Evolutionary conservation across 2,113 vertebrate genomes (phyloP), one percentile per base, ranked within the genome.

Genomic region (Mesitornis unicolor): DNA sequence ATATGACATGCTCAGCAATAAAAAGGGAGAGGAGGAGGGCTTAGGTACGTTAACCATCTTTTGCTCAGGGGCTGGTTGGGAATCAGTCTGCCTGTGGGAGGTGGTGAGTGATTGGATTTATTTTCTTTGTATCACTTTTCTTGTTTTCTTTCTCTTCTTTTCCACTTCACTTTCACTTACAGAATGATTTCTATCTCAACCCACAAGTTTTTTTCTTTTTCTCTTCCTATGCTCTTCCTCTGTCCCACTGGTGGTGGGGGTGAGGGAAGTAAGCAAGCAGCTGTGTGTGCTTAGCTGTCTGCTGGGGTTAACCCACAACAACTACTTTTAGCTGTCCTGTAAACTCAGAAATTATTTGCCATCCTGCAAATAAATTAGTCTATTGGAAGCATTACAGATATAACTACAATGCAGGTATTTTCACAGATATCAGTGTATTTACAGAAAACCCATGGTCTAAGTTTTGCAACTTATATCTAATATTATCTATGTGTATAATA

Each of bases 171-270:
- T 13, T 67, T 67, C 31, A 51, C 6, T 20, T 61, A 31, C 10
- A 45, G 74, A 60, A 42, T 4, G 3, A 25, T 67, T 70, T 65
- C 16, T 36, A 4, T 51, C 36, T 57, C 7, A 12, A 36, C 7
- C 5, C 25, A 29, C 18, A 43, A 69, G 12, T 74, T 83, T 83
- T 83, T 19, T 74, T 47, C 16, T 78, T 89, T 78, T 45, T 24
- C 9, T 76, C 18, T 76, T 68, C 18, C 36, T 25, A 36, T 53
- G 35, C 28, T 61, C 38, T 67, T 63, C 25, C 19, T n/a, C 35
- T 1, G 2, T 47, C 29, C 47, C 29, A n/a, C 29, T n/a, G 22
- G 38, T 36, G 16, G 13, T 45, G 22, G 1, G 1, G 11, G 25
- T 26, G 24, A 31, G 33, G 8, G n/a, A 78, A 54, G 18, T 14